Conservation (phyloP, 2,797 vertebrate genomes). For the Thripadectes ignobilis region DNA sequence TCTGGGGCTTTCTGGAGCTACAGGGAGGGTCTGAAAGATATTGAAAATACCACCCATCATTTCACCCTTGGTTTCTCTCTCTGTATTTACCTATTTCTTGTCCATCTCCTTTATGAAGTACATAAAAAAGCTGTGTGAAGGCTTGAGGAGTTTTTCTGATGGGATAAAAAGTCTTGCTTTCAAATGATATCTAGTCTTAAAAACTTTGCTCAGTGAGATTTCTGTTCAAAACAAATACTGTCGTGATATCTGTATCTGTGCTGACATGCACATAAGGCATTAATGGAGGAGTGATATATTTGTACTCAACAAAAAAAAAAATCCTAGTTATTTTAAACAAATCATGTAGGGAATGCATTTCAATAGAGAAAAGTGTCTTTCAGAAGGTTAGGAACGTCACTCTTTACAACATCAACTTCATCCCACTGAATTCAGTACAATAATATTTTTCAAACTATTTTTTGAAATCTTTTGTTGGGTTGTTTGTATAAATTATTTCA, state of each 20-base stretch:
- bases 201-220: background rate
- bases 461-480: background rate
- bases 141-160: background rate
- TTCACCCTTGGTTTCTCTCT: background rate
- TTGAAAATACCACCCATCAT: background rate
- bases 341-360: background rate
- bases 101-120: background rate
- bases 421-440: background rate
- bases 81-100: background rate
- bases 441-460: background rate
- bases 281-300: background rate
- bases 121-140: background rate
- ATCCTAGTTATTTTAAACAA: background rate
- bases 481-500: conserved; percentile 33
- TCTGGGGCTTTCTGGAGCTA: background rate
- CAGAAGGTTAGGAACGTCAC: background rate
- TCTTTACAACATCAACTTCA: background rate
- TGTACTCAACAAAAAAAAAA: background rate
- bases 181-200: background rate
- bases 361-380: background rate
- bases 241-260: background rate
- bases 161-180: background rate
- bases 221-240: background rate
- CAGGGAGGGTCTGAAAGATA: background rate
- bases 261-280: background rate